Base-by-base conservation (phyloP, 2,797 vertebrate species). In the Pangasius macronema region DNA sequence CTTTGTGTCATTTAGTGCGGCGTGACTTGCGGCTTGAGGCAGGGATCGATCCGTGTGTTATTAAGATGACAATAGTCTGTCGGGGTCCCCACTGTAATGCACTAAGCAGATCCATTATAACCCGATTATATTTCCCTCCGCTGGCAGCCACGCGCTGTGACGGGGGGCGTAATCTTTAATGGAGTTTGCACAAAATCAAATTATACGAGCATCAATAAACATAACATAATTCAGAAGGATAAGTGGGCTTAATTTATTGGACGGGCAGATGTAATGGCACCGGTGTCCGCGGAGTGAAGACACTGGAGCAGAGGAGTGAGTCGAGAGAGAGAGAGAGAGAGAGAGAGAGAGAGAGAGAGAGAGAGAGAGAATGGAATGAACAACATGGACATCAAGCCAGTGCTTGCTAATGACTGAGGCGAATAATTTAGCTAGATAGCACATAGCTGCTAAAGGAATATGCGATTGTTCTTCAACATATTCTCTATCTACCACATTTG, bases 111-210 rank as follows among this genome's bases (percentile, higher is more conserved):
- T 97, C 97, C 96, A 97, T 97, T 96, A 95, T 97, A 97, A 97
- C 95, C 94, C 94, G 94, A 96, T 97, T 97, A 95, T 96, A 94
- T 95, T 95, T 95, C 93, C 95, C 91, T 93, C 93, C 93, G 93
- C 93, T 95, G 94, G 94, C 95, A 94, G 94, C 91, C 89, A 86
- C 88, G 89, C 91, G 93, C 94, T 92, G 93, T 95, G 94, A 95
- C 94, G 8, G 76, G 93, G 87, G 92, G 93, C 93, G 94, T 94
- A 93, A 96, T 97, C 96, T 96, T 96, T 96, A 97, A 97, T 97
- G 97, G 96, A 97, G 96, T 97, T 96, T 97, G 96, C 96, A 96
- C 96, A 96, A 97, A 97, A 97, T 97, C 95, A 97, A 97, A 97
- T 97, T 97, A 96, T 95, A 94, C 94, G 94, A 96, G 96, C 96